A percentile compares a stretch with the other conserved stretches of the same genome.
Evolutionary conservation across 2,113 vertebrate genomes (phyloP).

Genomic region (Eonycteris spelaea): DNA sequence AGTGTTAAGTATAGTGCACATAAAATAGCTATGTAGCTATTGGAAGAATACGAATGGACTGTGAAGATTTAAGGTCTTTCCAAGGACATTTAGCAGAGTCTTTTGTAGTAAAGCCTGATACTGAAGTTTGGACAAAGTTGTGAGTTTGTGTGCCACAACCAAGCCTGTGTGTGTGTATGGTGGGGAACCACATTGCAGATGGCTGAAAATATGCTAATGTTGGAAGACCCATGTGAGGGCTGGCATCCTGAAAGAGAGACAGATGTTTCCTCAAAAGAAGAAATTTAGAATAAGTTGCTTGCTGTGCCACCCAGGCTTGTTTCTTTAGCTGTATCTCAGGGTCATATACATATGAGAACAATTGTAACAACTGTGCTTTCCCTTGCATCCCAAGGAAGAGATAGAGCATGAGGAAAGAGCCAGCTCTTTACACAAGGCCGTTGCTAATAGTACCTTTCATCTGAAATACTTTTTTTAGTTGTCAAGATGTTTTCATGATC

Average conservation of each 20-base stretch:
- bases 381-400: background rate
- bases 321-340: background rate
- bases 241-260: slow-evolving; percentile 35
- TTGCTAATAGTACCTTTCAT: background rate
- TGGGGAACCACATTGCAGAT: background rate
- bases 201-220: slow-evolving; percentile 5
- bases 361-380: background rate
- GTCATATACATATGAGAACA: background rate
- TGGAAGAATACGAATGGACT: background rate
- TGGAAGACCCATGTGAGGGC: background rate
- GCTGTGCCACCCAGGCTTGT: background rate
- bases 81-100: background rate
- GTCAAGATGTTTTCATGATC: background rate
- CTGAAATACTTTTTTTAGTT: background rate
- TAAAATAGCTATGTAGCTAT: background rate
- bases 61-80: background rate
- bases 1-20: background rate
- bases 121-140: slow-evolving; percentile 15
- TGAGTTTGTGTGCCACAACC: slow-evolving; percentile 1
- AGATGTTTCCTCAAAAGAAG: slow-evolving; percentile 48
- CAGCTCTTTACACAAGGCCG: background rate
- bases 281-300: slow-evolving; percentile 1
- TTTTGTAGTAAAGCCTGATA: background rate
- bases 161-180: background rate
- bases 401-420: background rate